phyloP scores from a whole-genome alignment of 2,113 vertebrate species.

The Syngnathus floridae region DNA sequence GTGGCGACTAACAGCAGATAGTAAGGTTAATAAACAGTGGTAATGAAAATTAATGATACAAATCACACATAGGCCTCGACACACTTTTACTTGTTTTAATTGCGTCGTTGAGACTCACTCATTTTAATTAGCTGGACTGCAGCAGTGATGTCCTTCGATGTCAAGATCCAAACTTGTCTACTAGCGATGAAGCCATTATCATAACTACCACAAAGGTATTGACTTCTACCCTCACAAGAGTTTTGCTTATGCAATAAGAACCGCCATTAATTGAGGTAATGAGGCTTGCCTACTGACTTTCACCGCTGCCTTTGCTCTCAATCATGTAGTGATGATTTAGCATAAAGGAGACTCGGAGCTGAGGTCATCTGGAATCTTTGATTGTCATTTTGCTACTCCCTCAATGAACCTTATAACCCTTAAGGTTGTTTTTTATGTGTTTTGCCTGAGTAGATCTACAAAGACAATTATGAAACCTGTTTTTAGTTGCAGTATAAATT shows the following conservation, averaged over 20 bases:
- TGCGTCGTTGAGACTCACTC: conserved; percentile 44
- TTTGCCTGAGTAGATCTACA: neutral
- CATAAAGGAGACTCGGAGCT: conserved; percentile 37
- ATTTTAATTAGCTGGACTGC: conserved; percentile 57
- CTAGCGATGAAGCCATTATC: conserved; percentile 56
- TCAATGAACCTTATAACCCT: neutral
- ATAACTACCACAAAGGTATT: conserved; percentile 63
- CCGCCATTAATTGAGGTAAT: conserved; percentile 66
- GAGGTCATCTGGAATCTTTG: conserved; percentile 34
- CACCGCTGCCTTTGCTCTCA: conserved; percentile 51
- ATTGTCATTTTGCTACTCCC: conserved; percentile 20
- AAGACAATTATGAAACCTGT: too few species aligned
- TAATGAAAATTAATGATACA: conserved; percentile 68
- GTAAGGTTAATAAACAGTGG: conserved; percentile 63
- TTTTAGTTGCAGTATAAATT: too few species aligned
- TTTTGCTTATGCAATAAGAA: conserved; percentile 67
- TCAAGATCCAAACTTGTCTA: conserved; percentile 47
- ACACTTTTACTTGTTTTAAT: conserved; percentile 61
- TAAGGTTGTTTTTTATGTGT: neutral
- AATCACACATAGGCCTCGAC: conserved; percentile 56
- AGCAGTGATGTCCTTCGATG: conserved; percentile 61
- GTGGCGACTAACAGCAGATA: conserved; percentile 25
- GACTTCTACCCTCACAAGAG: conserved; percentile 57
- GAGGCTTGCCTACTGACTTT: conserved; percentile 58
- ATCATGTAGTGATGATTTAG: conserved; percentile 59